Evolutionary conservation across 1,140 invertebrate genomes (phyloP).

Genomic region (Marisa cornuarietis): DNA sequence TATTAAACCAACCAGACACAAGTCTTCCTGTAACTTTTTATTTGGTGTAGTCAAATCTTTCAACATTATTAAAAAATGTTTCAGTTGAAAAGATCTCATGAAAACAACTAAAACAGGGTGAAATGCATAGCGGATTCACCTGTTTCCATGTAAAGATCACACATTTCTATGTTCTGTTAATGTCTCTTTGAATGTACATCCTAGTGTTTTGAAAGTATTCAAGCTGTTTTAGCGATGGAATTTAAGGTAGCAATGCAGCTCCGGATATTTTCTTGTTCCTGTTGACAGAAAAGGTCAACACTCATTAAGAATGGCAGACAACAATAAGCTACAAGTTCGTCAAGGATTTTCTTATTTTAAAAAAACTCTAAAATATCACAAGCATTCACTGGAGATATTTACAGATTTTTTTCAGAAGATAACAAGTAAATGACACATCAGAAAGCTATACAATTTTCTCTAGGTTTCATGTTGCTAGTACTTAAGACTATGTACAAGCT

Average conservation of each 20-base stretch:
- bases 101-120: too few species aligned
- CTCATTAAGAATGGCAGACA: background rate
- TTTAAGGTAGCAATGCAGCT: slow-evolving; percentile 90
- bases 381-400: background rate
- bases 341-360: too few species aligned
- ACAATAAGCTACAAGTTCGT: background rate
- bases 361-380: background rate
- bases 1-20: too few species aligned
- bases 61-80: too few species aligned
- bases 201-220: too few species aligned
- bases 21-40: too few species aligned
- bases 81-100: too few species aligned
- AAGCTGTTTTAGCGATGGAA: slow-evolving; percentile 65
- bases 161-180: too few species aligned
- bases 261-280: slow-evolving; percentile 86
- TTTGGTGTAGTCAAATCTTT: too few species aligned
- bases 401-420: background rate
- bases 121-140: too few species aligned
- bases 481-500: background rate
- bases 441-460: background rate
- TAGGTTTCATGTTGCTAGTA: background rate
- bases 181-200: too few species aligned
- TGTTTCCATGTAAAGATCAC: too few species aligned
- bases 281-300: slow-evolving; percentile 21
- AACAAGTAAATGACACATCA: background rate